These are phyloP conservation scores for Leucania comma DNA, from an alignment of 2,888 invertebrate genomes.

Conservation along the genomic window DNA sequence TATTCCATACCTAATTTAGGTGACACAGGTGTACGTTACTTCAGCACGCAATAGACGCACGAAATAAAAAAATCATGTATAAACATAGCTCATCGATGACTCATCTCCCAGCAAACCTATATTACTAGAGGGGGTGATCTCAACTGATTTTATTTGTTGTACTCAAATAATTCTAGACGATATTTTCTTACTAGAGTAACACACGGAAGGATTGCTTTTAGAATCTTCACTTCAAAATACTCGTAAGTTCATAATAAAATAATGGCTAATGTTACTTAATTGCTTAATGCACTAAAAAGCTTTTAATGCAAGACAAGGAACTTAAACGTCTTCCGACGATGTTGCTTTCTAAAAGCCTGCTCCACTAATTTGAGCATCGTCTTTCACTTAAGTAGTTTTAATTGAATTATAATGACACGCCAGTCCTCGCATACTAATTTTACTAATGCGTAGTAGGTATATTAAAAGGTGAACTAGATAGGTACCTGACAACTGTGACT, in stretches of 20 bases:
- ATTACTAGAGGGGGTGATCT: no score
- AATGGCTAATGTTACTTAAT: slow-evolving; percentile 48
- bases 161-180: no score
- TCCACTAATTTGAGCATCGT: slow-evolving; percentile 46
- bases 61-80: no score
- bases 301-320: slow-evolving; percentile 45
- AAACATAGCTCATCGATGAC: no score
- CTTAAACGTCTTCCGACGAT: slow-evolving; percentile 41
- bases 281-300: slow-evolving; percentile 53
- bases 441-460: slow-evolving; percentile 11
- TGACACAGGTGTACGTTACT: no score
- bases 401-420: slow-evolving; percentile 39
- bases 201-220: neutral
- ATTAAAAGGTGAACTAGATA: slow-evolving; percentile 22
- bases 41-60: no score
- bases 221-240: neutral
- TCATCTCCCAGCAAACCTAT: no score
- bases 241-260: slow-evolving; percentile 13
- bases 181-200: no score
- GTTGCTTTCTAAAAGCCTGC: slow-evolving; percentile 51
- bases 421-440: slow-evolving; percentile 26
- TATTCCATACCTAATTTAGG: no score
- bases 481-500: neutral
- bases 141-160: no score
- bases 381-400: slow-evolving; percentile 46